Conservation (phyloP, 2,888 invertebrate genomes). For the Patella pellucida region DNA sequence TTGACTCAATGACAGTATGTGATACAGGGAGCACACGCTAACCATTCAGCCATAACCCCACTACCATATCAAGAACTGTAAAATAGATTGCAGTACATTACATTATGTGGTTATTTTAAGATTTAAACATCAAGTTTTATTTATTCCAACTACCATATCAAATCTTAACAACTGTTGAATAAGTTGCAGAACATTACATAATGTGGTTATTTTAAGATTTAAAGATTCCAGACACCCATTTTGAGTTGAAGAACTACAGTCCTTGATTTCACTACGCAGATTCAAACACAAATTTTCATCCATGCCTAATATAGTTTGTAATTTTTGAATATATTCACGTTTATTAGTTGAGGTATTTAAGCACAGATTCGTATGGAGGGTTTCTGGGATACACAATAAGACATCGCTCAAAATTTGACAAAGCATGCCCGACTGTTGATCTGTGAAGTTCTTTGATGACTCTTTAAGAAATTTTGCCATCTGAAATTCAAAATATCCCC, state of each 20-base stretch:
- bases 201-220: slow-evolving; percentile 40
- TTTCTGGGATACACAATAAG: slow-evolving; percentile 34
- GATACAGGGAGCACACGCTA: no score
- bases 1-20: no score
- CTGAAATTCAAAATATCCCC: slow-evolving; percentile 46
- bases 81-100: slow-evolving; percentile 40
- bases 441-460: slow-evolving; percentile 19
- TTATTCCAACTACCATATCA: slow-evolving; percentile 49
- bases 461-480: slow-evolving; percentile 29
- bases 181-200: slow-evolving; percentile 42
- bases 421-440: slow-evolving; percentile 14
- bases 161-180: slow-evolving; percentile 44
- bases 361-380: slow-evolving; percentile 30
- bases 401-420: slow-evolving; percentile 32
- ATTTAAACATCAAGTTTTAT: slow-evolving; percentile 27
- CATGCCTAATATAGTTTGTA: slow-evolving; percentile 13
- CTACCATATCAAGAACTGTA: slow-evolving; percentile 45
- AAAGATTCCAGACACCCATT: slow-evolving; percentile 41
- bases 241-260: slow-evolving; percentile 15
- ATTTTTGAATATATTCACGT: slow-evolving; percentile 20
- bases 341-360: neutral
- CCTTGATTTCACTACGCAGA: slow-evolving; percentile 11
- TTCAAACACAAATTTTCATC: slow-evolving; percentile 19
- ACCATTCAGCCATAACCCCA: no score
- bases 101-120: slow-evolving; percentile 43